phyloP scores from a whole-genome alignment of 1,140 invertebrate genomes.

The Drosophila leontia region DNA sequence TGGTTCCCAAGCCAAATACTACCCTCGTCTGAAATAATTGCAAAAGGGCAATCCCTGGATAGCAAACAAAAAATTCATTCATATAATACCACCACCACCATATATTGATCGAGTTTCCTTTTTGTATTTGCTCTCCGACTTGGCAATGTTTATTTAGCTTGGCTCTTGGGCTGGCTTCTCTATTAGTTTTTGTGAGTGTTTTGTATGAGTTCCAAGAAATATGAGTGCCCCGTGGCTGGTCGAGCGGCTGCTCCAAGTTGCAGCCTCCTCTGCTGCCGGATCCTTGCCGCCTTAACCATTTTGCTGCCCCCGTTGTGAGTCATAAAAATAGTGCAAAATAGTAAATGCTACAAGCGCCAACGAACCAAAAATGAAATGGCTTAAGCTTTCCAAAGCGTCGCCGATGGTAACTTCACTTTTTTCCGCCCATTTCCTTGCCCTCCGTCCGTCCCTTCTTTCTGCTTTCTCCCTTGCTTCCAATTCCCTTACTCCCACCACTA shows the following conservation, averaged over 20 bases:
- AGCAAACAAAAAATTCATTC: not conserved
- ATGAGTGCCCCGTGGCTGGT: conserved; percentile 69
- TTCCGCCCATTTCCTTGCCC: conserved; percentile 2
- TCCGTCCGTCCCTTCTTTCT: not conserved
- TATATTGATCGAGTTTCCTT: conserved; percentile 35
- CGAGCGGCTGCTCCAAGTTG: conserved; percentile 27
- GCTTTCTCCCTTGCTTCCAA: conserved; percentile 1
- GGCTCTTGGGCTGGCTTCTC: conserved; percentile 55
- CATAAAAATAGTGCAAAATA: conserved; percentile 74
- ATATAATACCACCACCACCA: not conserved
- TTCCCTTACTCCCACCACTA: conserved; percentile 7
- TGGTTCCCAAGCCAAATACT: not conserved
- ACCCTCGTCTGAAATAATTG: conserved; percentile 18
- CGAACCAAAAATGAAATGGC: conserved; percentile 82
- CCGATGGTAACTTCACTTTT: conserved; percentile 43
- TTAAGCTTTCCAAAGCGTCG: conserved; percentile 77
- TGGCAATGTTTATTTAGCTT: conserved; percentile 52
- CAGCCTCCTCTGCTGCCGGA: conserved; percentile 6
- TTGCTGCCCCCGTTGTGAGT: conserved; percentile 40
- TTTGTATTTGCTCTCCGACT: conserved; percentile 34
- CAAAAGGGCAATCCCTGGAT: conserved; percentile 5
- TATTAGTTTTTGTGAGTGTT: conserved; percentile 76
- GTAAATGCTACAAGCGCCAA: conserved; percentile 74
- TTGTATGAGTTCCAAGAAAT: conserved; percentile 73
- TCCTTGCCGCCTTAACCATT: conserved; percentile 3